Conservation (phyloP, 64 coral and sea anemone genomes). For the Montipora cactus region DNA sequence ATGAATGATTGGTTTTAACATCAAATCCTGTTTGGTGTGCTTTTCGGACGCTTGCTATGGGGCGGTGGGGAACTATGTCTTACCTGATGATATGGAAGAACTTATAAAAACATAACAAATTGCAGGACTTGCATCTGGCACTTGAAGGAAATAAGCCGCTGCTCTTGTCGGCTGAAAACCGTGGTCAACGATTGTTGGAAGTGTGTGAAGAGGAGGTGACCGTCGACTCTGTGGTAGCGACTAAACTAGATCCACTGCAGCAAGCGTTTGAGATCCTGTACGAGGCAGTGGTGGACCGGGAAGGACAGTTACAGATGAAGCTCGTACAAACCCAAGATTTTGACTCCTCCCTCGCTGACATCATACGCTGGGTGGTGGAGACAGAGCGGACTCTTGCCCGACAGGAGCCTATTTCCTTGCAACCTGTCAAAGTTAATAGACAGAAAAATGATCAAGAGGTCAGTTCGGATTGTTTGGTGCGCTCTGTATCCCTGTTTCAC, state of each 20-base stretch:
- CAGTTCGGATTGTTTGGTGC: neutral
- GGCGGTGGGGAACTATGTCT: too few species aligned
- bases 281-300: conserved; percentile 76
- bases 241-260: conserved; percentile 80
- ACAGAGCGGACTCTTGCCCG: conserved; percentile 71
- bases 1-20: too few species aligned
- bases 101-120: neutral
- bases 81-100: too few species aligned
- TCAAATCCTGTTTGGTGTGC: too few species aligned
- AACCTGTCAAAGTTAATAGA: conserved; percentile 69
- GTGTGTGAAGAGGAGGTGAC: conserved; percentile 59
- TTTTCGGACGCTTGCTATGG: too few species aligned
- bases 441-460: conserved; percentile 85
- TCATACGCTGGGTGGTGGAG: conserved; percentile 80
- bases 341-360: conserved; percentile 73
- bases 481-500: too few species aligned
- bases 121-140: conserved; percentile 65
- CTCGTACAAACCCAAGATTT: conserved; percentile 81
- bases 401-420: conserved; percentile 72
- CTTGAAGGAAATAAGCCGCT: conserved; percentile 75
- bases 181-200: conserved; percentile 73
- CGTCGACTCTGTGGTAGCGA: conserved; percentile 55
- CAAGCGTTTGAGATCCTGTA: conserved; percentile 81
- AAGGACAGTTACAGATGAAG: conserved; percentile 74
- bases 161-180: conserved; percentile 72